Evolutionary conservation across 2,797 vertebrate genomes (phyloP), one percentile per base, ranked within the genome.

Genomic region (Triplophysa yarkandensis): DNA sequence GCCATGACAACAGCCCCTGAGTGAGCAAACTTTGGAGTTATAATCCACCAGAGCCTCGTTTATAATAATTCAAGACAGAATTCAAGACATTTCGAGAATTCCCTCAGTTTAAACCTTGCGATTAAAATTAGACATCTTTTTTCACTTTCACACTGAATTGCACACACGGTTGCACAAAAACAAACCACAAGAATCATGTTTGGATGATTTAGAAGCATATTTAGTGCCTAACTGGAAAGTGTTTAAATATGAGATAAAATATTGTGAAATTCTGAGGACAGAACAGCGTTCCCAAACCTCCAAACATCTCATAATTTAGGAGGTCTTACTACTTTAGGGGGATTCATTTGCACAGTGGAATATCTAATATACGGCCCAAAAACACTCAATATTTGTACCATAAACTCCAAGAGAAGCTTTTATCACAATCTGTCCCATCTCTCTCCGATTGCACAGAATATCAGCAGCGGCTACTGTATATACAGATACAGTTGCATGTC

Each of bases 241-340:
- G 52, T 73, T 73, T 78, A 55, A 78, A 67, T 68, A 36, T 72
- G 71, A 73, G 76, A 67, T 78, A 54, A 55, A 78, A 78, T 68
- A 50, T 78, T 78, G 72, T 48, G 80, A 65, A 76, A 72, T 68
- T 75, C 48, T 19, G 52, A 74, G 61, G 39, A 69, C 55, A 44
- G 16, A 13, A 36, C 11, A 13, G 48, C n/a, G 68, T 77, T 77
- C 63, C 68, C 68, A 52, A 64, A 44, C 36, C 21, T 14, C 36
- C 44, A 67, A 67, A 63, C 36, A 46, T 54, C 21, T 46, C 36
- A 16, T 71, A 54, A 77, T 80, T 77, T 74, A 73, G 44, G 60
- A 77, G 28, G 25, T 7, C 39, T 78, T 55, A 78, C 55, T 68
- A 66, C 64, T 73, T 75, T 50, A 67, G 61, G n/a, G 66, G 55